A percentile compares a stretch with the other conserved stretches of the same genome.
phyloP scores from a whole-genome alignment of 2,113 vertebrate species.

The Notarius quadriscutis region DNA sequence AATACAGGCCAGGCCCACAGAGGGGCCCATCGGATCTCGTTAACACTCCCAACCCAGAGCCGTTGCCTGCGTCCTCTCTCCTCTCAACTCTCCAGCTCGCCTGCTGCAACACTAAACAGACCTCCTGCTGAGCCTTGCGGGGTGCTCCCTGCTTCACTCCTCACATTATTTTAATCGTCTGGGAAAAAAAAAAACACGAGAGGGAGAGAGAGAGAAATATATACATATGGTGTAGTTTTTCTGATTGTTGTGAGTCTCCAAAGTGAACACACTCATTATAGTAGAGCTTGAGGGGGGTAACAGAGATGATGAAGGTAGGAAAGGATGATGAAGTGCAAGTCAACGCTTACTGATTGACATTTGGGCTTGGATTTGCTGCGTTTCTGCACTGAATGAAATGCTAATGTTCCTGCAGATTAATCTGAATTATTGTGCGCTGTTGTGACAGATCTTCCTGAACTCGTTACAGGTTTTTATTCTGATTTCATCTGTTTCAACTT shows the following conservation, averaged over 20 bases:
- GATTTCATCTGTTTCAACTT: not conserved
- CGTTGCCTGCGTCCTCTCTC: constrained; percentile 37
- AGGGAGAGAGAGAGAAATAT: constrained; percentile 12
- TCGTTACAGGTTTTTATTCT: not conserved
- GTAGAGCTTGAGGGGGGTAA: constrained; percentile 9
- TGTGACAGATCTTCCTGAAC: not conserved
- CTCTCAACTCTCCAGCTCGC: constrained; percentile 38
- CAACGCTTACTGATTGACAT: constrained; percentile 4
- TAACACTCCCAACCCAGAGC: constrained; percentile 53
- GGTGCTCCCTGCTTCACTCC: constrained; percentile 22
- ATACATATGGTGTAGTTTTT: constrained; percentile 31
- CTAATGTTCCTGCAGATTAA: constrained; percentile 12
- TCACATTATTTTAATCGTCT: constrained; percentile 54
- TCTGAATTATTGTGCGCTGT: not conserved
- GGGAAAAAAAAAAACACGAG: not conserved
- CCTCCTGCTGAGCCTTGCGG: constrained; percentile 49
- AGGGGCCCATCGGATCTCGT: constrained; percentile 56
- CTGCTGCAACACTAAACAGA: constrained; percentile 43
- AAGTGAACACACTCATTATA: constrained; percentile 39
- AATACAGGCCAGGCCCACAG: constrained; percentile 51
- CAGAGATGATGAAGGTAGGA: constrained; percentile 21
- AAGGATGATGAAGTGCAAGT: constrained; percentile 14
- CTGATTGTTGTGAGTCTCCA: constrained; percentile 39
- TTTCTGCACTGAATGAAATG: constrained; percentile 4
- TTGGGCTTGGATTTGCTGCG: constrained; percentile 5